Evolutionary conservation across 2,113 vertebrate species (phyloP), one percentile per base, ranked within the genome.

Genomic region (Mormyrus lacerda): DNA sequence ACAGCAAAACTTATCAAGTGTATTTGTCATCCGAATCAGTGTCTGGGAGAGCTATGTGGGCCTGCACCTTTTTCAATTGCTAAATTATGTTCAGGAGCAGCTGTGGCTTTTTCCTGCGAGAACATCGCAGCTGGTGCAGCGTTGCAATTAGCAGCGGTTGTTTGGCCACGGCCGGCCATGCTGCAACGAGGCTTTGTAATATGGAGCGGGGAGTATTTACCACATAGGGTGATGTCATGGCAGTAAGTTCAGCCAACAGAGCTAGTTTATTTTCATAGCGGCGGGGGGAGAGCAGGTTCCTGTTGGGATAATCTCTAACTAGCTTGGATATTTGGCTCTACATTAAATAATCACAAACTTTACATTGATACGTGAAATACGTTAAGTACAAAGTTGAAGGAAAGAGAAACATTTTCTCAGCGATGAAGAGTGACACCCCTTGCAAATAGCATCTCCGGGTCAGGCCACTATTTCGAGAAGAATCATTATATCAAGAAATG

Each of bases 111-210:
- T 48, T 85, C 83, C 73, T 48, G 19, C 44, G 44, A n/a, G 83
- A 47, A 21, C 83, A 27, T 13, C 47, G 45, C 83, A 85, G 83
- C 83, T 47, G 82, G 24, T 15, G 44, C 82, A 44, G 39, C 17
- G 15, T 2, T 85, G 82, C 82, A 85, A 85, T 85, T 85, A 85
- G 82, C 82, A n/a, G 82, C 42, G 82, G 82, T 24, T 85, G 83
- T 85, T 48, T 50, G 83, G 31, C 83, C 45, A 24, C 11, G 24
- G 83, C 47, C 83, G 11, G 83, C 83, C 83, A 50, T 10, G 44
- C 44, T 47, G 83, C 47, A 24, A 24, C 19, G 47, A 24, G 44
- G n/a, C 47, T 85, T 85, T 85, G 45, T 47, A 5, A 48, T n/a
- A 50, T 50, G 47, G 83, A 85, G 83, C 45, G 4, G 47, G 44